phyloP scores from a whole-genome alignment of 2,113 vertebrate species.

The Erythrocercus mccallii region DNA sequence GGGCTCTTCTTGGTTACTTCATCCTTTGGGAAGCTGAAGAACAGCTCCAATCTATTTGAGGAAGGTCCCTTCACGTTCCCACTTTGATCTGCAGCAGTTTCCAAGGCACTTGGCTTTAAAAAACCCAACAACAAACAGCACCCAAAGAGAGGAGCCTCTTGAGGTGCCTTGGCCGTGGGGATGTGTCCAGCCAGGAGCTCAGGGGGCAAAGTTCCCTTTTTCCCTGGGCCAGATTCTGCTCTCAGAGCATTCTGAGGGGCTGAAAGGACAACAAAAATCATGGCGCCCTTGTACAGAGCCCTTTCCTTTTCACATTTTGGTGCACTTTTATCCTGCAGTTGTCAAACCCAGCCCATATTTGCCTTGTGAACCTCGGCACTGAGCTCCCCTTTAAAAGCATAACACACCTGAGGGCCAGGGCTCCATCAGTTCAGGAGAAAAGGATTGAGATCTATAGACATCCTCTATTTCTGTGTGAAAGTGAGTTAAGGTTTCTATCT shows the following conservation, averaged over 20 bases:
- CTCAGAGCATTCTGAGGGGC: neutral
- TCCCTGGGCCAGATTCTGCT: neutral
- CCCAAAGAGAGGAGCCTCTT: neutral
- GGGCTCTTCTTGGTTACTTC: neutral
- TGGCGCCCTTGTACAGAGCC: neutral
- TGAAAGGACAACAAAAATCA: neutral
- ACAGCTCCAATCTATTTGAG: neutral
- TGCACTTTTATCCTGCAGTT: neutral
- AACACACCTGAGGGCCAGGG: neutral
- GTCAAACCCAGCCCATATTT: neutral
- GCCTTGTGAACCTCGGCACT: neutral
- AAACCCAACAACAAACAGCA: neutral
- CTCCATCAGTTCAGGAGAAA: neutral
- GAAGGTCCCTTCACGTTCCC: neutral
- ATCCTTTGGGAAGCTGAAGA: neutral
- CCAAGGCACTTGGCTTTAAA: neutral
- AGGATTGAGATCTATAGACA: neutral
- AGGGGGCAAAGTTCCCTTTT: neutral
- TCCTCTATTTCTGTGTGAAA: neutral
- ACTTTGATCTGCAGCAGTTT: neutral
- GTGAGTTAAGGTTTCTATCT: neutral
- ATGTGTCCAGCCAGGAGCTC: neutral
- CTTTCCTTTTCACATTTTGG: neutral
- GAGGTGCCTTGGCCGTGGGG: neutral
- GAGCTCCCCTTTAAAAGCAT: fast-evolving